Conservation (phyloP, 2,888 invertebrate species). For the Cremastinae sp. region DNA sequence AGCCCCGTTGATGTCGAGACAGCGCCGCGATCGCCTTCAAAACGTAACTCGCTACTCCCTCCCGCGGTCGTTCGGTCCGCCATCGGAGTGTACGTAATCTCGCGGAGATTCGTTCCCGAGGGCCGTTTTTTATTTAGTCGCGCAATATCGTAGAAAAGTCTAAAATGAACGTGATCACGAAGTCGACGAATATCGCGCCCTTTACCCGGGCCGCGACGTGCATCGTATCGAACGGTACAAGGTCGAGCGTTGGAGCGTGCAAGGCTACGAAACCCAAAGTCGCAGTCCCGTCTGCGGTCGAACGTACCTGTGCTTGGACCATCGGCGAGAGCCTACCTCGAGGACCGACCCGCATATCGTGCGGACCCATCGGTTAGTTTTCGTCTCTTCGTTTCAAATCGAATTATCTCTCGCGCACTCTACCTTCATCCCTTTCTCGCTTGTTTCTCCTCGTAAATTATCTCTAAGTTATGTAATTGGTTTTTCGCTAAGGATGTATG, state of each 20-base stretch:
- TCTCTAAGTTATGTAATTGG: conserved; percentile 64
- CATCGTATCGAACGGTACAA: conserved; percentile 86
- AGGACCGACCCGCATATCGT: conserved; percentile 83
- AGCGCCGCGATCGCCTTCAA: conserved; percentile 8
- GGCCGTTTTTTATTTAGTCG: conserved; percentile 27
- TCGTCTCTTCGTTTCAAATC: conserved; percentile 11
- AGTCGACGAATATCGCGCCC: conserved; percentile 85
- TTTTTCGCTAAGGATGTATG: too few species aligned
- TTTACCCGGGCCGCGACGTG: conserved; percentile 86
- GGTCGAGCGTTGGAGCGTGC: conserved; percentile 82
- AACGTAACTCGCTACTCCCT: conserved; percentile 18
- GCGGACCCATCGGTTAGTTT: conserved; percentile 84
- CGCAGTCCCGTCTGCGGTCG: conserved; percentile 77
- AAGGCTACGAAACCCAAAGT: conserved; percentile 82
- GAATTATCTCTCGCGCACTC: not conserved
- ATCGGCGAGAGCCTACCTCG: conserved; percentile 84
- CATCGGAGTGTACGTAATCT: conserved; percentile 52
- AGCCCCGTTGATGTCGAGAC: too few species aligned
- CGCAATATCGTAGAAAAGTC: conserved; percentile 70
- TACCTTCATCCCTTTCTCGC: not conserved
- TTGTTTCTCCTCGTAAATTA: conserved; percentile 24
- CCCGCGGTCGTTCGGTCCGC: conserved; percentile 17
- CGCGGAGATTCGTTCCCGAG: conserved; percentile 38
- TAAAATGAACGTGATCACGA: conserved; percentile 84
- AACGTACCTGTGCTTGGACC: conserved; percentile 82